Evolutionary conservation across 2,888 invertebrate genomes (phyloP), one percentile per base, ranked within the genome.

Genomic region (Caenorhabditis auriculariae): DNA sequence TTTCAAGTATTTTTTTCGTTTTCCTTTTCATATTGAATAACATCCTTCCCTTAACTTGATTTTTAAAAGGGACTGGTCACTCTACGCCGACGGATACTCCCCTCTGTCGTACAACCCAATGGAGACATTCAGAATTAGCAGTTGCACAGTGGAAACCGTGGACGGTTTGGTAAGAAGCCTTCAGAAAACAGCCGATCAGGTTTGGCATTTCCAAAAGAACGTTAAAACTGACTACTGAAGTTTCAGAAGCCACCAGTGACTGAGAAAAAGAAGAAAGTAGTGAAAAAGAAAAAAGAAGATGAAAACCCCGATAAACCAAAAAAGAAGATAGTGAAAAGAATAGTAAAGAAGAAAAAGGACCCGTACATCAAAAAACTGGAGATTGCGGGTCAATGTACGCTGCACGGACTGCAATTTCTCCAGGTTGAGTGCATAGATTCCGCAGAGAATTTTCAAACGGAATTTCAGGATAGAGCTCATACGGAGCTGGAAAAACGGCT

Each of bases 311-410:
- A n/a, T n/a, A n/a, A n/a, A n/a, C n/a, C n/a, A n/a, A n/a, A n/a
- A n/a, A n/a, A n/a, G n/a, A 59, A 61, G 46, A 60, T 60, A 39
- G 55, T 66, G 3, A 47, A 56, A 17, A 54, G 57, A 23, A 69
- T 64, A 51, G 63, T 60, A 37, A 55, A 58, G 50, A 50, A 54
- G 28, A 32, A 47, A 42, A 51, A 44, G 26, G 24, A 29, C 3
- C 59, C 61, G 15, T 66, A 54, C 39, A 66, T 70, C 19, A 68
- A 66, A 35, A 65, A 62, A 38, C 37, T 70, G 1, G 70, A 70
- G 28, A 54, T 70, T 2, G 70, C 70, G 29, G 70, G 70, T 17
- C 70, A 70, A 42, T 70, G 70, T 38, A 63, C 59, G n/a, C 56
- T 70, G 17, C 61, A 56, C 43, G 70, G 70, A 12, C 50, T 64